Base-by-base conservation (phyloP, 1,140 invertebrate species). In the Harpegnathos saltator region DNA sequence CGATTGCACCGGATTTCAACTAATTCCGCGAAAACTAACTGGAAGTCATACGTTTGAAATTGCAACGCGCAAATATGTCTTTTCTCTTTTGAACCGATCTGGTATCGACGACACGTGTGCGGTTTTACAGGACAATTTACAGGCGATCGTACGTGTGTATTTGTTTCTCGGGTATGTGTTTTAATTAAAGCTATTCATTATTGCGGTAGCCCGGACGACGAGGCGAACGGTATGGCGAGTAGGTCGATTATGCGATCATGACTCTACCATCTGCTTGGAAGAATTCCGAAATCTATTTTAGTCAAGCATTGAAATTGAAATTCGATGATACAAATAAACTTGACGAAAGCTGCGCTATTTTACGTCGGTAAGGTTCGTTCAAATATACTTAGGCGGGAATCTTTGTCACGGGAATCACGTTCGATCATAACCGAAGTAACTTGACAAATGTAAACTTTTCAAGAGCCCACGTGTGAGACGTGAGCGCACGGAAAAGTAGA, bases 391-490 rank as follows among this genome's bases (percentile, higher is more conserved):
- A 52, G n/a, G 48, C 19, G n/a, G 33, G 22, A 44, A 38, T 1
- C 3, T 62, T 44, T 50, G 17, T 7, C 5, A 7, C 22, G 1
- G 59, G n/a, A n/a, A n/a, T 5, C 38, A 63, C 33, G 1, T 52
- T 75, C 50, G 14, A 75, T 65, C 29, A 33, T 5, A 50, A 7
- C 44, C 26, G 12, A 74, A 19, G 12, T 59, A 48, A 12, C 54
- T 29, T 3, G 29, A 19, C 24, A 29, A 75, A 75, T 1, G n/a
- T 75, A 62, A 74, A 74, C 44, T 63, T n/a, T n/a, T 52, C 2
- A 73, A 44, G 17, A 17, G 14, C 17, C n/a, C 26, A 63, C 26
- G 52, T 75, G 24, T 75, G 24, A 14, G 38, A 75, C 7, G 12
- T 61, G 1, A 48, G 48, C 44, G 12, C 19, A 22, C 63, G 38